These are phyloP conservation scores for Acanthochromis polyacanthus DNA, from an alignment of 2,113 vertebrate genomes.

Conservation along the genomic window DNA sequence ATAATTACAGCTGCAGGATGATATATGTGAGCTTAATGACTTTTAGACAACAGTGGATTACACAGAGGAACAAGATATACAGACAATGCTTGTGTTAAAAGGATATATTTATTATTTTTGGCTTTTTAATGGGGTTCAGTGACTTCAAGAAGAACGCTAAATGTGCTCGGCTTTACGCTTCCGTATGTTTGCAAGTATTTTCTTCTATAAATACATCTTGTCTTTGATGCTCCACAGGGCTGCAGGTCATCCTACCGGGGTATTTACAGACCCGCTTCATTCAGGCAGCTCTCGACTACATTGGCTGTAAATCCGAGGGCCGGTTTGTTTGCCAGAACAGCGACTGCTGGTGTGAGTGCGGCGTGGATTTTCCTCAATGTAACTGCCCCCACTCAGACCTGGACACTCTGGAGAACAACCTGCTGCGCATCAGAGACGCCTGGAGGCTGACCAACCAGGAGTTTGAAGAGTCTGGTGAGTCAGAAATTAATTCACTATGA, in stretches of 20 bases:
- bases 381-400: slow-evolving; percentile 94
- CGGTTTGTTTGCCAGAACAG: slow-evolving; percentile 89
- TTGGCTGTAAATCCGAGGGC: slow-evolving; percentile 93
- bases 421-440: slow-evolving; percentile 87
- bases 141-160: not conserved
- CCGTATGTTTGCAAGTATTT: not conserved
- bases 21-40: not conserved
- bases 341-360: slow-evolving; percentile 96
- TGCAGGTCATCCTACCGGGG: slow-evolving; percentile 92
- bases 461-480: slow-evolving; percentile 94
- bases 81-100: not conserved
- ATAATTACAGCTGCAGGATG: not conserved
- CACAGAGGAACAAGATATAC: not conserved
- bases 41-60: not conserved
- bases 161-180: not conserved
- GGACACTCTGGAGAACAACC: slow-evolving; percentile 89
- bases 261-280: slow-evolving; percentile 92
- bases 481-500: slow-evolving; percentile 20
- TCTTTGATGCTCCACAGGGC: slow-evolving; percentile 81
- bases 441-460: slow-evolving; percentile 89
- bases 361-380: slow-evolving; percentile 88
- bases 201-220: not conserved
- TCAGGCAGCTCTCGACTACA: slow-evolving; percentile 93
- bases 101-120: not conserved
- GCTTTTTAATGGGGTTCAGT: not conserved